These are phyloP conservation scores for Marmota monax DNA, from an alignment of 2,113 vertebrate genomes.

Conservation along the genomic window DNA sequence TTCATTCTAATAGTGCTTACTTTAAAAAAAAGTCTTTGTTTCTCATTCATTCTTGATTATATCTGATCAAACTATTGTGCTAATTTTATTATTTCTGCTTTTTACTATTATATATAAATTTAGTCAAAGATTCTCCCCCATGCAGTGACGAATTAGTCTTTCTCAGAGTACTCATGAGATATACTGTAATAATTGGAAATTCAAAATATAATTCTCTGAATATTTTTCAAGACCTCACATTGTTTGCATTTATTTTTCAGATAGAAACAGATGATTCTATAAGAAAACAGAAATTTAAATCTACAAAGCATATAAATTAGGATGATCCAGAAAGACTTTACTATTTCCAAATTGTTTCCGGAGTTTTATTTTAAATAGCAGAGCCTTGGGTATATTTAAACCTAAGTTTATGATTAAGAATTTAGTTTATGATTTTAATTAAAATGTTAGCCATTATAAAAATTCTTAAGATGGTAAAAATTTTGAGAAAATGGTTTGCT, in stretches of 20 bases:
- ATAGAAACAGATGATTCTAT: neutral
- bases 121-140: neutral
- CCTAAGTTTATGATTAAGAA: slow-evolving; percentile 33
- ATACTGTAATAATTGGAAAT: slow-evolving; percentile 55
- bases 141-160: neutral
- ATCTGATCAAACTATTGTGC: neutral
- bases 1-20: slow-evolving; percentile 33
- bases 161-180: neutral
- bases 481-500: neutral
- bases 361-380: slow-evolving; percentile 58
- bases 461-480: neutral
- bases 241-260: slow-evolving; percentile 48
- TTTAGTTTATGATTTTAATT: neutral
- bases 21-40: slow-evolving; percentile 13
- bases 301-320: slow-evolving; percentile 49
- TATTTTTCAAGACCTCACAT: slow-evolving; percentile 40
- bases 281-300: slow-evolving; percentile 42
- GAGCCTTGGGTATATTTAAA: slow-evolving; percentile 19
- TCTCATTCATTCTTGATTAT: slow-evolving; percentile 24
- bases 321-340: neutral
- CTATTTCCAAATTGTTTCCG: slow-evolving; percentile 28
- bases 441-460: slow-evolving; percentile 48
- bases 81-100: slow-evolving; percentile 54
- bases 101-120: slow-evolving; percentile 34
- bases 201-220: slow-evolving; percentile 35